Evolutionary conservation across 2,888 invertebrate genomes (phyloP), one percentile per base, ranked within the genome.

Genomic region (Xestia ashworthii): DNA sequence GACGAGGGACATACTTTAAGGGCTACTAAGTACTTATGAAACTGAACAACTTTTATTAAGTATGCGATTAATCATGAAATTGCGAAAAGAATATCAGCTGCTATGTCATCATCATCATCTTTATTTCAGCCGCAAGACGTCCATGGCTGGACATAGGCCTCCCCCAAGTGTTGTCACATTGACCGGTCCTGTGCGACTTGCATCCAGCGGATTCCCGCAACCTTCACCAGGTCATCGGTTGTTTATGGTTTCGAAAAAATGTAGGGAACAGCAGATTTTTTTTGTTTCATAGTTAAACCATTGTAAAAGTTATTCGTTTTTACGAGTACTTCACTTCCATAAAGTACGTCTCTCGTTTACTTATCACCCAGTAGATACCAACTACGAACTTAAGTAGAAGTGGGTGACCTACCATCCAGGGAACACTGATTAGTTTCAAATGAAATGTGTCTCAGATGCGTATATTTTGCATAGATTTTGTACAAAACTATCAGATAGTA

Each of bases 351-450:
- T 19, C 19, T 38, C 19, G 62, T 62, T 62, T 38, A 38, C 38
- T 38, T 16, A 25, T 32, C 60, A 62, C 38, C 38, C 62, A 38
- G 16, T 60, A 76, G 38, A 71, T 16, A 64, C 74, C 53, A 9
- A 73, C 12, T 71, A 75, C 78, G 6, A 68, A 73, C 32, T n/a
- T 76, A 82, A 82, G 41, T 74, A 80, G 82, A 78, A 87, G 78
- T 89, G 84, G 84, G 14, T 46, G 25, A 78, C 68, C 32, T 70
- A 67, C 50, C n/a, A 50, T 44, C 67, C 53, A 72, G 62, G 60
- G n/a, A 68, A 71, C 58, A 74, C 71, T 83, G 86, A 71, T 71
- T 46, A 78, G 78, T 78, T 78, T 50, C 44, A 48, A 60, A 70
- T 66, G 6, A 82, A 74, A 74, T 72, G 64, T 76, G 70, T 69